Percentiles rank a stretch among this genome's conserved stretches.
phyloP scores from a whole-genome alignment of 1,140 invertebrate species.

The Orius insidiosus region DNA sequence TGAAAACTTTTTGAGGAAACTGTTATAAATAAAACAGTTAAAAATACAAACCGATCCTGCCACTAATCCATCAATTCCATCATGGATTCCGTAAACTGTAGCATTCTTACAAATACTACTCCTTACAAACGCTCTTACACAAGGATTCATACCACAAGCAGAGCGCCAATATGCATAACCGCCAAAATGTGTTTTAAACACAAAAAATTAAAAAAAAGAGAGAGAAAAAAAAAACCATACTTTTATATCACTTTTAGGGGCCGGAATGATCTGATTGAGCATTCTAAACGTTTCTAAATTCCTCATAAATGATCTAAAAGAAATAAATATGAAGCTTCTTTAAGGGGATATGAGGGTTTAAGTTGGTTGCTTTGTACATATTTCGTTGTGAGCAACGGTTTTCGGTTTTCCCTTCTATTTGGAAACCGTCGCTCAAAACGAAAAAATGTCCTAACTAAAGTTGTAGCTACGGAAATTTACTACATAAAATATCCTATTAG shows the following conservation, averaged over 20 bases:
- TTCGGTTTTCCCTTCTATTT: no score
- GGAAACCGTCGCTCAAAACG: no score
- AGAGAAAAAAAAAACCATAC: no score
- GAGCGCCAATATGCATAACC: conserved; percentile 98
- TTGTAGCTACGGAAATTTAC: no score
- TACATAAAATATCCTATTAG: no score
- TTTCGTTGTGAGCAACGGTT: no score
- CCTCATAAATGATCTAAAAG: conserved; percentile 62
- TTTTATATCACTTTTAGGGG: conserved; percentile 43
- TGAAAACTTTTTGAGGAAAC: conserved; percentile 19
- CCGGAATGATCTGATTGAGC: conserved; percentile 69
- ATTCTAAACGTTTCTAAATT: conserved; percentile 96
- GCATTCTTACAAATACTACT: conserved; percentile 86
- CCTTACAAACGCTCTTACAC: conserved; percentile 88
- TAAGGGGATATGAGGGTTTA: no score
- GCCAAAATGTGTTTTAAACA: conserved; percentile 57
- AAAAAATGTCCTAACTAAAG: no score
- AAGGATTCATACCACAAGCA: conserved; percentile 97
- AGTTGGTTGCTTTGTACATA: no score
- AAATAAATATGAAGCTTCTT: no score
- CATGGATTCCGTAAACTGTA: conserved; percentile 83
- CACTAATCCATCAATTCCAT: conserved; percentile 86
- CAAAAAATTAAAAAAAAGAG: neutral
- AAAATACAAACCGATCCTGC: conserved; percentile 55
- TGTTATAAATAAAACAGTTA: neutral